These are phyloP conservation scores for Psilopsiagon aurifrons DNA, from an alignment of 2,113 vertebrate genomes.

Conservation along the genomic window DNA sequence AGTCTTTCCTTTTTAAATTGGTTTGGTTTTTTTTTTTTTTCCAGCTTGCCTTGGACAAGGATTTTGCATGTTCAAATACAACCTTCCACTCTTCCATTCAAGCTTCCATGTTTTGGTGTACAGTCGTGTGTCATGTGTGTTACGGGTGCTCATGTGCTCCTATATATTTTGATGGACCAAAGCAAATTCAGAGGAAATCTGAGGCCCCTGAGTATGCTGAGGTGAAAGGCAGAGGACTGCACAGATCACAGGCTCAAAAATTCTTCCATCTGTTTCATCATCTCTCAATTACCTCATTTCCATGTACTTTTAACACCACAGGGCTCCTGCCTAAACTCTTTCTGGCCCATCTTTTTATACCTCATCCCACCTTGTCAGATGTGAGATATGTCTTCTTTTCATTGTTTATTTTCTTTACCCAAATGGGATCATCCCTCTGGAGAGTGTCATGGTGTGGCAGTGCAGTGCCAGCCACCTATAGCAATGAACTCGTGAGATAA, in stretches of 20 bases:
- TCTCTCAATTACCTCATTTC: neutral
- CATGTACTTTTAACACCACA: neutral
- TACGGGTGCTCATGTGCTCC: neutral
- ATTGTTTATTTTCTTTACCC: neutral
- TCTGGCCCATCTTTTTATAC: neutral
- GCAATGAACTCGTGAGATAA: accelerated
- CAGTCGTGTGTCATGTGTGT: accelerated
- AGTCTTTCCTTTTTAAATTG: neutral
- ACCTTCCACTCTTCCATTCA: neutral
- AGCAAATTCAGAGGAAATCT: neutral
- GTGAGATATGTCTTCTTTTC: neutral
- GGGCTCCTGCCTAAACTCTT: neutral
- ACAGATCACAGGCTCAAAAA: neutral
- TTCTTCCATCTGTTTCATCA: neutral
- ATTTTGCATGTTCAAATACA: neutral
- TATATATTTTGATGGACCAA: neutral
- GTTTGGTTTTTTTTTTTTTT: neutral
- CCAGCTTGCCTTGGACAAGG: neutral
- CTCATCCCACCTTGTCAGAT: neutral
- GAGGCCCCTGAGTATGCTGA: neutral
- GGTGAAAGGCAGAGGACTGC: neutral
- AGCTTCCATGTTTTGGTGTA: neutral
- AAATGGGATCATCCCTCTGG: neutral
- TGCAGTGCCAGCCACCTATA: neutral
- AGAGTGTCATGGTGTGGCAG: neutral